Conservation (phyloP, 2,113 vertebrate species). For the Psophia crepitans region DNA sequence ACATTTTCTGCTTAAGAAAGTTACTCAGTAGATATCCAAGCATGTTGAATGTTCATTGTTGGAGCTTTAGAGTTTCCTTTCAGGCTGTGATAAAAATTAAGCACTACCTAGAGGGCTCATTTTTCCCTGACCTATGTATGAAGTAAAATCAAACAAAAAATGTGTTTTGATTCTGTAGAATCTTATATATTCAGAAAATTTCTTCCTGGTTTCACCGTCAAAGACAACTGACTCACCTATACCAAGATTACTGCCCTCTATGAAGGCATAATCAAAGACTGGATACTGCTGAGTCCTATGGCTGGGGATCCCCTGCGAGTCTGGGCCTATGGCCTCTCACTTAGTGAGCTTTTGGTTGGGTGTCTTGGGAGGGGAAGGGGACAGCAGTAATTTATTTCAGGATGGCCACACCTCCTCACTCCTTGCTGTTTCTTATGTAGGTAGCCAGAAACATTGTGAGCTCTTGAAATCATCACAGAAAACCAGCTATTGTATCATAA, state of each 20-base stretch:
- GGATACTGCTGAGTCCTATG: rapidly evolving
- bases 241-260: background rate
- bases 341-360: background rate
- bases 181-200: background rate
- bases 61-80: background rate
- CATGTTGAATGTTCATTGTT: background rate
- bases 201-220: background rate
- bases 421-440: background rate
- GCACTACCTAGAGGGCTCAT: background rate
- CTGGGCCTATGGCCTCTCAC: background rate
- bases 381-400: background rate
- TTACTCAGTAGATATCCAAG: background rate
- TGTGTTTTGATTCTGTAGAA: background rate
- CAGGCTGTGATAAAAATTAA: background rate
- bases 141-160: background rate
- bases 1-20: background rate
- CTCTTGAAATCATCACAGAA: background rate
- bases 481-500: background rate
- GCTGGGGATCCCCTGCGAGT: background rate
- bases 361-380: background rate
- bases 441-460: background rate
- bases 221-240: background rate
- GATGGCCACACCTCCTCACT: background rate
- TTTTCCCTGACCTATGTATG: background rate
- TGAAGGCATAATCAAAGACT: background rate